Conservation (phyloP, 2,797 vertebrate genomes). For the Spinus pinus region DNA sequence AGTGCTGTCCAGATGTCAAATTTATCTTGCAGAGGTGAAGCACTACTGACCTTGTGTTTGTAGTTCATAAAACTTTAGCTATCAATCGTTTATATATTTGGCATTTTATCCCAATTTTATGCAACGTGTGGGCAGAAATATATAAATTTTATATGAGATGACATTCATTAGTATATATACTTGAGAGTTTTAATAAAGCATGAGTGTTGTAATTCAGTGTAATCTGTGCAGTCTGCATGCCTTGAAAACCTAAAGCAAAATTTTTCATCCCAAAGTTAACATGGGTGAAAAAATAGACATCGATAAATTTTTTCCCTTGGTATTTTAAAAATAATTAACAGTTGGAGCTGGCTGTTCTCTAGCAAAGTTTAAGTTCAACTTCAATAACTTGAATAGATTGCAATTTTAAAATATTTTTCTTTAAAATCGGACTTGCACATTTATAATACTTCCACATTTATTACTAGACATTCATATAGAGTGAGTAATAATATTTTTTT, state of each 20-base stretch:
- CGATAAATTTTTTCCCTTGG: neutral
- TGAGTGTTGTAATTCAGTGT: neutral
- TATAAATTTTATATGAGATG: conserved; percentile 5
- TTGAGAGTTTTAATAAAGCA: conserved; percentile 5
- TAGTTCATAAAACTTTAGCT: conserved; percentile 37
- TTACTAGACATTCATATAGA: neutral
- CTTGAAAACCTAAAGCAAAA: conserved; percentile 4
- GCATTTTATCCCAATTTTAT: conserved; percentile 30
- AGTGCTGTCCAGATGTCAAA: neutral
- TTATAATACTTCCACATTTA: neutral
- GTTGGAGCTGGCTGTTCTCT: neutral
- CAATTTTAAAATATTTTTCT: neutral
- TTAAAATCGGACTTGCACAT: neutral
- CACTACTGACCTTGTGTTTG: conserved; percentile 25
- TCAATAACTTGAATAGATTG: neutral
- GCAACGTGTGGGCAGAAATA: neutral
- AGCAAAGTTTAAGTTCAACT: neutral
- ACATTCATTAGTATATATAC: conserved; percentile 1
- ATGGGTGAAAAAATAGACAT: neutral
- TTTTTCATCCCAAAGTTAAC: neutral
- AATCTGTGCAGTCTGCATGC: neutral
- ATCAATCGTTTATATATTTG: neutral
- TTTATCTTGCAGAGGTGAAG: conserved; percentile 22
- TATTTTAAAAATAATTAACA: neutral
- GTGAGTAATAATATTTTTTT: neutral